A percentile compares a stretch with the other conserved stretches of the same genome.
Conservation (phyloP, 1,140 invertebrate species). For the Plectrocnemia conspersa region DNA sequence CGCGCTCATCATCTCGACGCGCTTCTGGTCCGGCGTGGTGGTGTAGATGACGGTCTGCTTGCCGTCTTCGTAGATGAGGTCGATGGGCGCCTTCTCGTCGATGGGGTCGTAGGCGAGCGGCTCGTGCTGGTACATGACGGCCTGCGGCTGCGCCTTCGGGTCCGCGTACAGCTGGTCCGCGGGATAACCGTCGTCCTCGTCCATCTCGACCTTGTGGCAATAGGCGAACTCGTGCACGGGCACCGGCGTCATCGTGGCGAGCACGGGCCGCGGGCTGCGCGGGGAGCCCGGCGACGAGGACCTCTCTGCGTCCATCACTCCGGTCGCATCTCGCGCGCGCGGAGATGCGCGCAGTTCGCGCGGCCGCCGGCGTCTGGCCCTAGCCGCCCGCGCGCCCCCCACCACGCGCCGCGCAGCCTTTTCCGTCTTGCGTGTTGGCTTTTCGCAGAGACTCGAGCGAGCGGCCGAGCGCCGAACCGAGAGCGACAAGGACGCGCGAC, state of each 20-base stretch:
- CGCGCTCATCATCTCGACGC: conserved; percentile 51
- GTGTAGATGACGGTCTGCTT: conserved; percentile 78
- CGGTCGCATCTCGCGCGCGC: conserved; percentile 19
- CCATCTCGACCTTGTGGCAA: conserved; percentile 53
- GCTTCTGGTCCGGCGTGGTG: conserved; percentile 55
- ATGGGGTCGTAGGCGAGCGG: conserved; percentile 58
- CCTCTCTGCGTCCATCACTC: conserved; percentile 44
- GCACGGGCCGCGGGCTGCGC: conserved; percentile 61
- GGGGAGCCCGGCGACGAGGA: conserved; percentile 47
- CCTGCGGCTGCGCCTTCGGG: conserved; percentile 32
- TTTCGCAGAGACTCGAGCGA: not conserved
- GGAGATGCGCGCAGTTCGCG: conserved; percentile 17
- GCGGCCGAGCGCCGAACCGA: not conserved
- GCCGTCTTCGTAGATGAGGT: conserved; percentile 75
- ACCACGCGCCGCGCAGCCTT: conserved; percentile 4
- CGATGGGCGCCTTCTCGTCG: conserved; percentile 66
- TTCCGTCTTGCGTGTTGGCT: not conserved
- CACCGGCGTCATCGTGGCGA: conserved; percentile 67
- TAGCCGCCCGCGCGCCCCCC: conserved; percentile 19
- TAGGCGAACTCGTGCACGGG: conserved; percentile 55
- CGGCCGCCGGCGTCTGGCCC: conserved; percentile 9
- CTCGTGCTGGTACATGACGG: conserved; percentile 50
- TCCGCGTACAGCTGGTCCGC: conserved; percentile 39
- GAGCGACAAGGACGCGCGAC: not conserved
- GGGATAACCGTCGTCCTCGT: conserved; percentile 50